A percentile compares a stretch with the other conserved stretches of the same genome.
These are phyloP conservation scores for Oligia fasciuncula DNA, from an alignment of 2,888 invertebrate genomes.

Conservation along the genomic window DNA sequence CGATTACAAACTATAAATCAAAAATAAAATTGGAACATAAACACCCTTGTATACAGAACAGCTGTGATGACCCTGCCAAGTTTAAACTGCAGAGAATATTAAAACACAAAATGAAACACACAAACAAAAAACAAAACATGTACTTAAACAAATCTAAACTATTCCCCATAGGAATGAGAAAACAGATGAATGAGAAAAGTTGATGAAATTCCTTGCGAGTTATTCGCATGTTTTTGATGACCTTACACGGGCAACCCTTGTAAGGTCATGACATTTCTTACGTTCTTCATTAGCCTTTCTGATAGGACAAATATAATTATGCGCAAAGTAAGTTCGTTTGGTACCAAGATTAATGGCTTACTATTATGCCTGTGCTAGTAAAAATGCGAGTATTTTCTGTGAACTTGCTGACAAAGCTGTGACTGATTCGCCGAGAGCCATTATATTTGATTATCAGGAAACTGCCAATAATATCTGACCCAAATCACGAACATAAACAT, in stretches of 20 bases:
- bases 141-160: background rate
- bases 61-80: too few relatives aligned
- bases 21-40: too few relatives aligned
- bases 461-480: slow-evolving; percentile 21
- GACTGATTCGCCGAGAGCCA: background rate
- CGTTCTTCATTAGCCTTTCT: slow-evolving; percentile 18
- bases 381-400: background rate
- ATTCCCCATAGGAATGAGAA: slow-evolving; percentile 10
- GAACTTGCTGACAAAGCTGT: background rate
- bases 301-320: slow-evolving; percentile 16
- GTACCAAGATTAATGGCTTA: slow-evolving; percentile 13
- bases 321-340: slow-evolving; percentile 10
- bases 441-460: slow-evolving; percentile 20
- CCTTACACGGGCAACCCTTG: background rate
- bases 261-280: slow-evolving; percentile 14
- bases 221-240: slow-evolving; percentile 6
- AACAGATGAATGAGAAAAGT: slow-evolving; percentile 35
- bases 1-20: too few relatives aligned
- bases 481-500: background rate
- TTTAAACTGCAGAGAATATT: background rate
- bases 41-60: background rate
- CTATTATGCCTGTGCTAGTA: background rate
- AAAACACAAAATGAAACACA: background rate
- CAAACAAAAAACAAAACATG: too few relatives aligned
- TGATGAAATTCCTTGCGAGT: slow-evolving; percentile 22